Evolutionary conservation across 2,797 vertebrate genomes (phyloP), one percentile per base, ranked within the genome.

Genomic region (Loris lydekkerianus): DNA sequence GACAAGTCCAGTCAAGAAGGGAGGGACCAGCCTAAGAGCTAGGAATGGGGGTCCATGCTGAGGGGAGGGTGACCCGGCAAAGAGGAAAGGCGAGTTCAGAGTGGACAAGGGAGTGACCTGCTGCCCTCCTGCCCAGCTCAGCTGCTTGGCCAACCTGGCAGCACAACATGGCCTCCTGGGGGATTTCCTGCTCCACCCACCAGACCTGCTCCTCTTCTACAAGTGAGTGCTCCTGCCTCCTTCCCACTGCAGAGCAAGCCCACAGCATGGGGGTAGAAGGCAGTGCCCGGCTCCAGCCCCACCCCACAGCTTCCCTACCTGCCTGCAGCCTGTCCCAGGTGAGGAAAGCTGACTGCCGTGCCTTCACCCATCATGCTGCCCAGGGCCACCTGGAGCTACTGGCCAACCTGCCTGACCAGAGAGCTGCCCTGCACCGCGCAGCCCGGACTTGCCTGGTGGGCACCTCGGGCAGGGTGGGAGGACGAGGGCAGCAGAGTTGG

Each of bases 61-160:
- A n/a, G 63, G 63, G 31, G 61, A 63, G 61, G 27, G 61, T 14
- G 27, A 14, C 5, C 61, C 10, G 2, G 27, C 61, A 63, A 17
- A 21, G 67, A 2, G 20, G 65, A 14, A 29, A 4, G 23, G 40
- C 10, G 1, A 1, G 63, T 58, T 82, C 60, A 23, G n/a, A 21
- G 56, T 1, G 6, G 10, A 67, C 34, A 27, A 23, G 93, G 18
- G 0, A 8, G 60, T 91, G 58, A 97, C 80, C 27, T 0, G 3
- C 23, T 5, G 0, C 46, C 20, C 9, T 67, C 75, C 53, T 69
- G 77, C 90, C 91, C 97, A 98, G 98, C 97, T 98, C 76, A 98
- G 98, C 92, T 98, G 98, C 95, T 91, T 98, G 97, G 98, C 98
- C 80, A 97, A 96, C 92, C 97, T 98, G 6, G 98, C 97, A 0